Evolutionary conservation across 2,888 invertebrate species (phyloP).

Genomic region (Smittia aterrima): DNA sequence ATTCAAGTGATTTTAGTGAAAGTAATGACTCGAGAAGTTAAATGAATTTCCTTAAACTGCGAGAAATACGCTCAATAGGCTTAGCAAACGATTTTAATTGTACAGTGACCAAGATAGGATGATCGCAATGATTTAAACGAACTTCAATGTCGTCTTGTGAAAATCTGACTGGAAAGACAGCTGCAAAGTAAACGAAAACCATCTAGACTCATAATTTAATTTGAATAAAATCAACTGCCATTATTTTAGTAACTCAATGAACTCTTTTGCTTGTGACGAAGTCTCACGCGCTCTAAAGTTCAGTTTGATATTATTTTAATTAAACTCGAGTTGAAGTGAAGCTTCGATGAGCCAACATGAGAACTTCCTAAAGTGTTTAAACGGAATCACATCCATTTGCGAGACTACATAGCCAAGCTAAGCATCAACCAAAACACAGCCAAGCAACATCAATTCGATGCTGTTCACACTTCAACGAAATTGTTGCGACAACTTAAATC

Average conservation of each 20-base stretch:
- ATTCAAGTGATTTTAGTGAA: conserved; percentile 54
- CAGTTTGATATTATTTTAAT: too few species aligned
- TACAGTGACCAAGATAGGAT: neutral
- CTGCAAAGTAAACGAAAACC: neutral
- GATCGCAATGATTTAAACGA: neutral
- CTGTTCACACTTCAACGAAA: too few species aligned
- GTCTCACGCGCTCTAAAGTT: too few species aligned
- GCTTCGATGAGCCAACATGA: too few species aligned
- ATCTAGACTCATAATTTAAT: neutral
- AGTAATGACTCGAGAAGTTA: conserved; percentile 55
- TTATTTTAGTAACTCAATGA: neutral
- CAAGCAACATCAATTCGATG: too few species aligned
- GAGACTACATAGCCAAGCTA: too few species aligned
- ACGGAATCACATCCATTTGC: too few species aligned
- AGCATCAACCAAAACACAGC: too few species aligned
- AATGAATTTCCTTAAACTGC: conserved; percentile 42
- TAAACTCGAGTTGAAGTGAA: too few species aligned
- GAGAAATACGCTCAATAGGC: neutral
- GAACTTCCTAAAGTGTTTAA: too few species aligned
- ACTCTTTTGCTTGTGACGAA: neutral
- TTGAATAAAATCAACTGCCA: neutral
- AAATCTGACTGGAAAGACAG: neutral
- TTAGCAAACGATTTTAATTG: neutral
- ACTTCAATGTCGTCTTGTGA: neutral
- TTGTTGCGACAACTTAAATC: too few species aligned